phyloP scores from a whole-genome alignment of 2,113 vertebrate genomes.

The Oncorhynchus tshawytscha region DNA sequence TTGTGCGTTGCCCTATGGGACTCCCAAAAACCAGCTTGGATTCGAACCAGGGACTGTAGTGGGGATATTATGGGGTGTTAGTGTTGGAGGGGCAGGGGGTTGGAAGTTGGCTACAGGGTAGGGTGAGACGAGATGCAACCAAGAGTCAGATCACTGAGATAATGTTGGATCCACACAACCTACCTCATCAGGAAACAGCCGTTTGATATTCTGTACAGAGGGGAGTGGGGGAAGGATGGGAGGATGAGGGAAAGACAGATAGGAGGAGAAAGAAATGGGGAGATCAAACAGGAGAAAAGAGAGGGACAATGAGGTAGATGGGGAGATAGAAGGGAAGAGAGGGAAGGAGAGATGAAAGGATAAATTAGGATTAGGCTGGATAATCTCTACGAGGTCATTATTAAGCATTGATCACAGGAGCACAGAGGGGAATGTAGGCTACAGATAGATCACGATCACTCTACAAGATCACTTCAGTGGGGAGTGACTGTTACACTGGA shows the following conservation, averaged over 20 bases:
- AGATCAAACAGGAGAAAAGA: background rate
- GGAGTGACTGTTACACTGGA: background rate
- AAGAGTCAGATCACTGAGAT: background rate
- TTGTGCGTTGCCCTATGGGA: no score
- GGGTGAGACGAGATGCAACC: background rate
- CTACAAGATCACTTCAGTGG: background rate
- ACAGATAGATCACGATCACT: background rate
- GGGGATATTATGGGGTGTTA: no score
- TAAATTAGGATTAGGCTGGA: conserved; percentile 49
- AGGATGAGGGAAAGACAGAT: background rate
- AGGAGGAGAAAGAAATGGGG: background rate
- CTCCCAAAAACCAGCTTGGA: no score
- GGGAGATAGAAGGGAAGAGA: background rate
- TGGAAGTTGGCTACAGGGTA: background rate
- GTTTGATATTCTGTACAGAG: conserved; percentile 84
- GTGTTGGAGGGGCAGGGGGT: background rate
- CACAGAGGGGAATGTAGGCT: background rate
- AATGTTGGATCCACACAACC: conserved; percentile 50
- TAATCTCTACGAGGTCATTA: conserved; percentile 30
- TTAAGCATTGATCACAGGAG: conserved; percentile 8
- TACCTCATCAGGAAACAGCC: conserved; percentile 94
- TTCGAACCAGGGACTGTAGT: no score
- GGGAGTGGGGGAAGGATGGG: conserved; percentile 19
- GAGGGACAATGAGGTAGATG: background rate
- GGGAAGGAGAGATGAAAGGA: conserved; percentile 22